phyloP scores from a whole-genome alignment of 2,797 vertebrate species.

The Anabas testudineus region DNA sequence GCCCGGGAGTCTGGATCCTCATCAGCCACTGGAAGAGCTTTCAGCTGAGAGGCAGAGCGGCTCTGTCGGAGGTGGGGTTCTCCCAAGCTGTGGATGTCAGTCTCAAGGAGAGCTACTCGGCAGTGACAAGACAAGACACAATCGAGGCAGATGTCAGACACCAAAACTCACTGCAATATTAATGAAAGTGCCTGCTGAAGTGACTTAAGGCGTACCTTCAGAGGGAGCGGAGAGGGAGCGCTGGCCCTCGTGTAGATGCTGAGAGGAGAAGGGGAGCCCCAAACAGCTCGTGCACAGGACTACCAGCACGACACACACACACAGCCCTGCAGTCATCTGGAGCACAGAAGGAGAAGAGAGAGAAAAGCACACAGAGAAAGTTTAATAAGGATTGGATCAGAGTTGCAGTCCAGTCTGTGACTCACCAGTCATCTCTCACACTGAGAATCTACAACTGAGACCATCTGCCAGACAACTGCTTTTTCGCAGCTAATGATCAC shows the following conservation, averaged over 20 bases:
- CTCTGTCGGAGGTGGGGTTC: constrained; percentile 75
- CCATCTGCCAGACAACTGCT: constrained; percentile 36
- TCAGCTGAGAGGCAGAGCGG: constrained; percentile 82
- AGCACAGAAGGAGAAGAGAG: constrained; percentile 8
- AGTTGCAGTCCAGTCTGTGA: constrained; percentile 21
- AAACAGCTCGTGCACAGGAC: constrained; percentile 87
- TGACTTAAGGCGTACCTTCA: constrained; percentile 71
- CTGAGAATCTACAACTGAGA: constrained; percentile 31
- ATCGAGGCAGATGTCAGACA: constrained; percentile 10
- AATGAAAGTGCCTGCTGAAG: not conserved
- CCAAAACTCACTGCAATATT: not conserved
- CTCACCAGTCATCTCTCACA: constrained; percentile 12
- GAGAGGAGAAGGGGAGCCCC: constrained; percentile 83
- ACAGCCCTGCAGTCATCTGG: constrained; percentile 82
- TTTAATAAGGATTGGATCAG: constrained; percentile 7
- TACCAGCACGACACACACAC: constrained; percentile 89
- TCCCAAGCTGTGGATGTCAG: constrained; percentile 54
- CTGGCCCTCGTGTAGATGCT: constrained; percentile 64
- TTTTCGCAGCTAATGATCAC: constrained; percentile 13
- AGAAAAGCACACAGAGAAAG: constrained; percentile 7
- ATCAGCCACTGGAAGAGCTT: constrained; percentile 74
- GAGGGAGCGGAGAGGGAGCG: constrained; percentile 63
- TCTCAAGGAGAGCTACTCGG: constrained; percentile 53
- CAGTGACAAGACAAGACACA: constrained; percentile 4
- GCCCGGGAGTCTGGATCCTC: constrained; percentile 83